Evolutionary conservation across 1,140 invertebrate genomes (phyloP), one percentile per base, ranked within the genome.

Genomic region (Atta cephalotes): DNA sequence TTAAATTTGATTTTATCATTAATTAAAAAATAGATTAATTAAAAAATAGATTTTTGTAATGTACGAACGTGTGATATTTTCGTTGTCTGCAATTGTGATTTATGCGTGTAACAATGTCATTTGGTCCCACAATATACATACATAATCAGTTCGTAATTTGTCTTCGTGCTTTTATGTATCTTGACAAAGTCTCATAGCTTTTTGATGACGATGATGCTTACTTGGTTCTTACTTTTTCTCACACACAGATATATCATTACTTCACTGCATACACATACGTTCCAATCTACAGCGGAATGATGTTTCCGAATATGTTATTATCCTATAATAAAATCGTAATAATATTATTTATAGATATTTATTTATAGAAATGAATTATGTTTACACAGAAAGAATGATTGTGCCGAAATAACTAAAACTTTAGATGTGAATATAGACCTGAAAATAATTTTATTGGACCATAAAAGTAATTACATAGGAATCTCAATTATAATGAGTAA

Each of bases 161-260:
- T 82, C 49, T 56, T 63, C 21, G 6, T 82, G 80, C 39, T 84
- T 84, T n/a, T 87, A 25, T 87, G 88, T 89, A 79, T 51, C 66
- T 87, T 87, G 62, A 77, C 62, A 35, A 72, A 66, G 12, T 87
- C 76, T 87, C 68, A 53, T 86, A 80, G 77, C 45, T 12, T 53
- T 18, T 81, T 85, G 70, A 58, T 90, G 71, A 49, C 79, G 63
- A 28, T 81, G 80, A 21, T 80, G 88, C 88, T 90, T 85, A 56
- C 31, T n/a, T 85, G 45, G 16, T 49, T 45, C 35, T 63, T 78
- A 35, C 25, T 60, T 70, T 21, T 58, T 58, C 56, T 58, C 56
- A 56, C 18, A n/a, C 53, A 56, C 18, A 56, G 4, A 56, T 56
- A 56, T 56, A 53, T 58, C 39, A 58, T 70, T 51, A 28, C 35